Evolutionary conservation across 1,140 invertebrate genomes (phyloP), one percentile per base, ranked within the genome.

Genomic region (Penaeus japonicus): DNA sequence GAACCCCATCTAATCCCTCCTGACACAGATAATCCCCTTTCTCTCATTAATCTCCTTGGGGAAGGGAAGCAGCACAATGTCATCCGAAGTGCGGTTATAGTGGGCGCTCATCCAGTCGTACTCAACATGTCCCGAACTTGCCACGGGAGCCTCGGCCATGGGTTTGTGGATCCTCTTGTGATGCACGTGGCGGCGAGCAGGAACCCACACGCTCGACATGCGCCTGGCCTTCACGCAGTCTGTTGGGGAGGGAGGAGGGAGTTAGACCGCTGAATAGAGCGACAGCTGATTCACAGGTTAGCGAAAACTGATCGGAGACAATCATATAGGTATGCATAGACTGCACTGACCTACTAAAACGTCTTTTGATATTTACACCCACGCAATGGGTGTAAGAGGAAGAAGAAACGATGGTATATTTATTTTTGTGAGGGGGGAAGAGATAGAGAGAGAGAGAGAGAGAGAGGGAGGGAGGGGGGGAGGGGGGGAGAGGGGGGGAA

Each of bases 101-200:
- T 83, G 80, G 22, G 86, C 86, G 55, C 80, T 88, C 86, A 88
- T 78, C 86, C 86, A 88, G 32, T 88, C 86, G 22, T 88, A 88
- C 47, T 88, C 86, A 24, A 88, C 62, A 55, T 82, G 75, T 80
- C 80, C 70, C 3, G 15, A 39, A 53, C 62, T 35, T 17, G 80
- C 30, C 17, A 35, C 27, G 2, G 30, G 27, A 15, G 80, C 22
- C 1, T 73, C 53, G 4, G 24, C 77, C n/a, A 24, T 18, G 17
- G 79, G 78, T 17, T 59, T 65, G n/a, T 55, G 27, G 27, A n/a
- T n/a, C n/a, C n/a, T n/a, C 79, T 87, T 87, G 59, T 54, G 79
- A 0, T 73, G 57, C 4, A 77, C 27, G 85, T 82, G 24, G 24
- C 85, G 78, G 27, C 85, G 78, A 10, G 57, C 78, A 3, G 85